phyloP scores from a whole-genome alignment of 2,797 vertebrate species.

The Pangasius mekongensis region DNA sequence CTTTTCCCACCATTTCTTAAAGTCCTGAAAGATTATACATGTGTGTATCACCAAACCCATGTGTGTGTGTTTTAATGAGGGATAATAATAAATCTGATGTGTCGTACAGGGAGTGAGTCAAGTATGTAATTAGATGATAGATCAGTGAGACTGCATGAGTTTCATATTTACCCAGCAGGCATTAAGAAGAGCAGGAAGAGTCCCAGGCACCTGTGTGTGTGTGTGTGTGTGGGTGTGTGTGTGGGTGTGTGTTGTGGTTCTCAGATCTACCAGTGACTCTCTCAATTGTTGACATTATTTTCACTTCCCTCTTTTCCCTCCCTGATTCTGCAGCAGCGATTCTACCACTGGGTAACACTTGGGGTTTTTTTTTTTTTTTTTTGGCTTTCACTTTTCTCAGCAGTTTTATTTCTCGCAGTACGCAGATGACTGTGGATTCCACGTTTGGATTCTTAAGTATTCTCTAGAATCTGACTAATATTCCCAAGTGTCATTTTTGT shows the following conservation, averaged over 20 bases:
- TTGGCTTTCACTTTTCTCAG: conserved; percentile 20
- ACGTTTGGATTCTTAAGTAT: background rate
- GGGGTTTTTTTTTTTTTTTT: background rate
- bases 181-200: background rate
- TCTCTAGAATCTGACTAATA: conserved; percentile 3
- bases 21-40: background rate
- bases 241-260: background rate
- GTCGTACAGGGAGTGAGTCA: background rate
- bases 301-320: background rate
- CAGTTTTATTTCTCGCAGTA: conserved; percentile 12
- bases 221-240: background rate
- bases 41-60: background rate
- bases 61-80: conserved; percentile 1
- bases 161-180: background rate
- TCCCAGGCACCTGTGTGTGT: background rate
- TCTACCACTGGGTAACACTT: background rate
- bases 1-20: no score
- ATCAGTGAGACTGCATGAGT: conserved; percentile 2
- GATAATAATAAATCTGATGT: background rate
- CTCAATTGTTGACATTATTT: background rate
- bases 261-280: background rate
- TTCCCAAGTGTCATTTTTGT: background rate
- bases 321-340: background rate
- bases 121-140: background rate
- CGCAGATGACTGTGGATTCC: background rate